Conservation (phyloP, 1,140 invertebrate genomes). For the Harlomillsia oculata region DNA sequence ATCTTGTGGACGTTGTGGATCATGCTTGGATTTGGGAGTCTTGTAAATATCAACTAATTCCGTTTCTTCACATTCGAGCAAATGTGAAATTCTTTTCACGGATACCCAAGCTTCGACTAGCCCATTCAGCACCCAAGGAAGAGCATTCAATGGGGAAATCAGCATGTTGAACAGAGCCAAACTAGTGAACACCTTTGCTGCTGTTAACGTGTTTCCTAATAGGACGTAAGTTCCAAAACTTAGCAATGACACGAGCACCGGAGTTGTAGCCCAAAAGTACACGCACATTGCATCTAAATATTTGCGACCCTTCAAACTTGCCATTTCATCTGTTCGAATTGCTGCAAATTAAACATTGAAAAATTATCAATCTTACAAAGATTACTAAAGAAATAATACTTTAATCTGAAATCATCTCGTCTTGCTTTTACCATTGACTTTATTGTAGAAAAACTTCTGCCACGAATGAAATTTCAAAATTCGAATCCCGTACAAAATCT, state of each 20-base stretch:
- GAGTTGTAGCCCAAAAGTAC: constrained; percentile 98
- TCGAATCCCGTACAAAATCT: constrained; percentile 75
- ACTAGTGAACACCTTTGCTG: constrained; percentile 85
- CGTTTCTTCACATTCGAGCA: constrained; percentile 44
- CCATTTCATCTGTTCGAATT: constrained; percentile 59
- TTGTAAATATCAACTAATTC: constrained; percentile 16
- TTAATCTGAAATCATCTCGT: no score
- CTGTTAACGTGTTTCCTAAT: constrained; percentile 67
- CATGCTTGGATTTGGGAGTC: neutral
- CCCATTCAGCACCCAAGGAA: constrained; percentile 97
- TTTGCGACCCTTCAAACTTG: constrained; percentile 71
- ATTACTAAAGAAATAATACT: no score
- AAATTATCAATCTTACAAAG: no score
- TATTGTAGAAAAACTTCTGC: constrained; percentile 75
- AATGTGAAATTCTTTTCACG: constrained; percentile 64
- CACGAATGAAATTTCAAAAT: constrained; percentile 87
- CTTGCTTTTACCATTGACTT: constrained; percentile 45
- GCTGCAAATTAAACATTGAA: constrained; percentile 43
- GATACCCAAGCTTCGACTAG: constrained; percentile 89
- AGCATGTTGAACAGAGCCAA: constrained; percentile 93
- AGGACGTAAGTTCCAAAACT: constrained; percentile 84
- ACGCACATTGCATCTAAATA: constrained; percentile 98
- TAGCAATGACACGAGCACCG: constrained; percentile 82
- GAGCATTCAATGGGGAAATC: constrained; percentile 88
- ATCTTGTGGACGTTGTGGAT: constrained; percentile 34